Evolutionary conservation across 2,888 invertebrate genomes (phyloP), one percentile per base, ranked within the genome.

Genomic region (Parnassius glacialis): DNA sequence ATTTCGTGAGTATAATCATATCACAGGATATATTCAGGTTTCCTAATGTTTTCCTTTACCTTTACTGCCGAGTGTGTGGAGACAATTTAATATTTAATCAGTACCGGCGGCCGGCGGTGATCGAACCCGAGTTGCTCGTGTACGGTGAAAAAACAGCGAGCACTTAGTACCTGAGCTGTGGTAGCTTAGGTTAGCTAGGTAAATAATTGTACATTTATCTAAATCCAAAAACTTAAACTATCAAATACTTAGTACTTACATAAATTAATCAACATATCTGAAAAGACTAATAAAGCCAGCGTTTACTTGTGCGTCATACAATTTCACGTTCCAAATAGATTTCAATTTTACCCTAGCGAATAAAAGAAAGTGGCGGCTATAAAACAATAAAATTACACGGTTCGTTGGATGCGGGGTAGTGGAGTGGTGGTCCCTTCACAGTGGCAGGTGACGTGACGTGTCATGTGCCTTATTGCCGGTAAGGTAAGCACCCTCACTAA

Each of bases 361-460:
- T 53, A 48, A 47, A 48, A 43, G 11, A 50, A 62, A 62, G 62
- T 62, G 53, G 62, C 52, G 53, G 62, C 52, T 16, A 57, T 62
- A 53, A 57, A 57, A 51, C 51, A 62, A 58, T 64, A 64, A 55
- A 67, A 66, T 65, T 62, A 61, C 25, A 50, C 61, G 61, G 58
- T 44, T 54, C 56, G 16, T 12, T 57, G 16, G 51, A 20, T 47
- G 12, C 41, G 45, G 50, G 41, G 42, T 54, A 54, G 59, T 47
- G 55, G 50, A 7, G 48, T 60, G 44, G 44, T 16, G 55, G 42
- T 2, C 10, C 48, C 48, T 13, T 13, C 11, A 9, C n/a, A 13
- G 34, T 34, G 54, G 59, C 67, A 66, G 67, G 67, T 62, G 67
- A 48, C 55, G 59, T 47, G 52, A 48, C 55, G 59, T 47, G 52